Evolutionary conservation across 2,888 invertebrate genomes (phyloP), one percentile per base, ranked within the genome.

Genomic region (Conchocele bisecta): DNA sequence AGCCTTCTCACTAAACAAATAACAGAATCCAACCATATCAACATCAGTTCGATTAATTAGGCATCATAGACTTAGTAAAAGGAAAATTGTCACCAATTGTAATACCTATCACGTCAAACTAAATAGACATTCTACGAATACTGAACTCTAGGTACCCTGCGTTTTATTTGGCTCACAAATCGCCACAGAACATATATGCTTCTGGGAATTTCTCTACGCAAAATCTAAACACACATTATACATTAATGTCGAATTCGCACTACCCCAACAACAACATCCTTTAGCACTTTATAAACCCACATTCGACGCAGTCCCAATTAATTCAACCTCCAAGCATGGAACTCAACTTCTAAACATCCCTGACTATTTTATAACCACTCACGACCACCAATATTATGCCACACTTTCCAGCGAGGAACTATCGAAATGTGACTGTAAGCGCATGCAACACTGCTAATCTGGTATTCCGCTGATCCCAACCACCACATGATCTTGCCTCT

Each of bases 331-430:
- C 11, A 37, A 42, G 29, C 74, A 70, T 70, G 70, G 63, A 13
- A 70, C 75, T n/a, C 66, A 70, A 31, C 35, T 75, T 7, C 15
- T 71, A 9, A 29, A 60, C 51, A n/a, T 64, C n/a, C 67, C 70
- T 24, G 37, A 48, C 17, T 73, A 64, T 29, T 44, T 73, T 53
- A 68, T 61, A 2, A 44, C 64, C 24, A 67, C 64, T 26, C 22
- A 17, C 48, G 48, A 70, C 35, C 53, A 66, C 33, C 57, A 75
- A 35, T 53, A 61, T 42, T 75, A 60, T 44, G 28, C 51, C 42
- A 28, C 67, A 15, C 20, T 75, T 20, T 46, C 60, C 20, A 17
- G 39, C 4, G 31, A 31, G 6, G 29, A 75, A 13, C 13, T 75
- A 15, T 35, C 58, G 17, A 13, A 35, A 6, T 64, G 63, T 46